Conservation (phyloP, 2,888 invertebrate species). For the Drosophila paranaensis region DNA sequence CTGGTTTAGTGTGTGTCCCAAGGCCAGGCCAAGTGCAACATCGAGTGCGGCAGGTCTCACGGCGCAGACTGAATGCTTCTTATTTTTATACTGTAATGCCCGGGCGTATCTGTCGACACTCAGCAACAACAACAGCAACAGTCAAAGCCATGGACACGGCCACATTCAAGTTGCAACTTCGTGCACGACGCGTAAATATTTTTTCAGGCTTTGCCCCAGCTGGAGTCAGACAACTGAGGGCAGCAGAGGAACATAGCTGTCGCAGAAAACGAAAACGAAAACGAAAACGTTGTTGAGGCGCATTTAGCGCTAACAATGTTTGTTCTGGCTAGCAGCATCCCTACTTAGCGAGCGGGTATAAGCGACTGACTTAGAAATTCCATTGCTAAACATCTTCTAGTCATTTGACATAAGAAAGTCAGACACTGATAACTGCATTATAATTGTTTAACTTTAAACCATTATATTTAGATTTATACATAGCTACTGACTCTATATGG, state of each 20-base stretch:
- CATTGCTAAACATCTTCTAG: too few species aligned
- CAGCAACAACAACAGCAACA: constrained; percentile 44
- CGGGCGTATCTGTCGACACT: constrained; percentile 73
- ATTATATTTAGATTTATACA: too few species aligned
- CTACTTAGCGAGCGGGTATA: not conserved
- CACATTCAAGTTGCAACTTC: constrained; percentile 75
- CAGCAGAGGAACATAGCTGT: not conserved
- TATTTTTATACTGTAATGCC: constrained; percentile 76
- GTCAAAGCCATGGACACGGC: constrained; percentile 14
- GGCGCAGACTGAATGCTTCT: constrained; percentile 58
- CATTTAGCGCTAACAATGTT: constrained; percentile 82
- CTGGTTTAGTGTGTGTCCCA: constrained; percentile 43
- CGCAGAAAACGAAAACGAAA: constrained; percentile 54
- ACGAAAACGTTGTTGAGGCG: constrained; percentile 57
- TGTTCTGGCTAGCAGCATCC: constrained; percentile 68
- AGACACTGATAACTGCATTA: too few species aligned
- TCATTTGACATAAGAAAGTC: too few species aligned
- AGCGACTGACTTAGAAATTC: too few species aligned
- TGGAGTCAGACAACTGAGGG: not conserved
- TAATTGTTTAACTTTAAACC: too few species aligned
- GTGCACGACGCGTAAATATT: constrained; percentile 81
- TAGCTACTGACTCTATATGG: too few species aligned
- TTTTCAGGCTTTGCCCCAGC: constrained; percentile 58
- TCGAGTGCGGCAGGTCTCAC: constrained; percentile 57
- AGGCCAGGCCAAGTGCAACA: constrained; percentile 71